phyloP scores from a whole-genome alignment of 2,888 invertebrate species.

The Lamellibrachia columna region DNA sequence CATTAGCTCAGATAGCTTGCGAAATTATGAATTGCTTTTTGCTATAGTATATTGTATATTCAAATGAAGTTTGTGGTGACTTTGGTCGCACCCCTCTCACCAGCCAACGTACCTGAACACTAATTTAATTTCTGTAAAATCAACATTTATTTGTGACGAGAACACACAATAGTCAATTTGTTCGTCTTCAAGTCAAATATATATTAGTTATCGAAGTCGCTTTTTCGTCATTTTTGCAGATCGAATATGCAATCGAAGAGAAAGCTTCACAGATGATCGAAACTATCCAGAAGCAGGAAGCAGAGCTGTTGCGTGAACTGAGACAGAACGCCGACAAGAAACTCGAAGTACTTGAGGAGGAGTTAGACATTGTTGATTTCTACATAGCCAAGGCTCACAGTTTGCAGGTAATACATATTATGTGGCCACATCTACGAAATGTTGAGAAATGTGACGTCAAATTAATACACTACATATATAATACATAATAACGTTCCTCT shows the following conservation, averaged over 20 bases:
- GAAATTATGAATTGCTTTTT: too few relatives aligned
- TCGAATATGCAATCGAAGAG: slow-evolving; percentile 41
- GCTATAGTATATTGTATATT: too few relatives aligned
- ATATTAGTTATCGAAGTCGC: not conserved
- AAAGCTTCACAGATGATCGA: slow-evolving; percentile 34
- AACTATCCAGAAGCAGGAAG: slow-evolving; percentile 31
- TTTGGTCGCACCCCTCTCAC: too few relatives aligned
- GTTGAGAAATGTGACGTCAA: too few relatives aligned
- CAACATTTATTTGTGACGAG: too few relatives aligned
- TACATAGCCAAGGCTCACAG: slow-evolving; percentile 36
- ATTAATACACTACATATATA: too few relatives aligned
- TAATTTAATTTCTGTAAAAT: too few relatives aligned
- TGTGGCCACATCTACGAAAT: too few relatives aligned
- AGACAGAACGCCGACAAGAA: slow-evolving; percentile 33
- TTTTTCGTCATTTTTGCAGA: slow-evolving; percentile 26
- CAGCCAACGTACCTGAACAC: too few relatives aligned
- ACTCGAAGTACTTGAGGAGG: slow-evolving; percentile 33
- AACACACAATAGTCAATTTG: not conserved
- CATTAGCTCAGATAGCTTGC: too few relatives aligned
- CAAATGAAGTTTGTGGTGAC: too few relatives aligned
- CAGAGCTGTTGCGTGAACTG: slow-evolving; percentile 37
- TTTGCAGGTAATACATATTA: slow-evolving; percentile 20
- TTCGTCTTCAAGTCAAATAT: not conserved
- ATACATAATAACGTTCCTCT: too few relatives aligned
- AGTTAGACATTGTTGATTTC: slow-evolving; percentile 36